These are phyloP conservation scores for Drosophila eugracilis DNA, from an alignment of 1,140 invertebrate genomes.

Conservation along the genomic window DNA sequence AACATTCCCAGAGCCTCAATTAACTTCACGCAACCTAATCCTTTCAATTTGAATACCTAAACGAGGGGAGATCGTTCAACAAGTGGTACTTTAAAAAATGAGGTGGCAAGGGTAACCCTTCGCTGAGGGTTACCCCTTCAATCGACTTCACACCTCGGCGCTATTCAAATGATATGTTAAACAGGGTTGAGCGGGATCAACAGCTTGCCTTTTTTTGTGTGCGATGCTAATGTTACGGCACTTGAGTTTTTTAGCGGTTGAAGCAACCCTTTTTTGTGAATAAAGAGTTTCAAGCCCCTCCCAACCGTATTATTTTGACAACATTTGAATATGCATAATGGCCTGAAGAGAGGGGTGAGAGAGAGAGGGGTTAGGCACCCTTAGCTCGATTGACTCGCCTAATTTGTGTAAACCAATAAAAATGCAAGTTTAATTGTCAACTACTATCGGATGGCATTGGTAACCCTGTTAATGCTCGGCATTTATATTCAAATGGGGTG, in stretches of 20 bases:
- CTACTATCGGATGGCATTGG: constrained; percentile 37
- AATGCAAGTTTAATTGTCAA: constrained; percentile 74
- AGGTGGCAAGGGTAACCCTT: constrained; percentile 51
- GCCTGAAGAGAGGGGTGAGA: constrained; percentile 12
- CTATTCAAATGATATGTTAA: constrained; percentile 83
- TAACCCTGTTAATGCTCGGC: constrained; percentile 44
- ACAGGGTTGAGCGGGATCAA: constrained; percentile 58
- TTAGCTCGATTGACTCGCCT: constrained; percentile 34
- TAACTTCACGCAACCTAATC: constrained; percentile 74
- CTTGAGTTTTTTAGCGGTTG: constrained; percentile 36
- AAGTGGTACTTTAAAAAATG: constrained; percentile 57
- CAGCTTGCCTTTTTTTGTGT: constrained; percentile 49
- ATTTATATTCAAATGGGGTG: constrained; percentile 66
- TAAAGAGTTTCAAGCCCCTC: neutral
- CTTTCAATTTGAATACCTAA: constrained; percentile 75
- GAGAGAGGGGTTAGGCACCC: constrained; percentile 38
- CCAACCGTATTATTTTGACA: constrained; percentile 69
- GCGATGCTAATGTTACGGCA: constrained; percentile 25
- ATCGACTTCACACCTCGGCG: constrained; percentile 64
- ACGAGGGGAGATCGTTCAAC: constrained; percentile 52
- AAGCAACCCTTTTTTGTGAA: constrained; percentile 61
- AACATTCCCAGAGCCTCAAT: constrained; percentile 51
- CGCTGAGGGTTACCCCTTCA: constrained; percentile 16
- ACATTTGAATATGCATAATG: constrained; percentile 73
- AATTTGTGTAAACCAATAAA: constrained; percentile 82